A percentile compares a stretch with the other conserved stretches of the same genome.
phyloP scores from a whole-genome alignment of 2,888 invertebrate species.

The Heliconius charithonia region DNA sequence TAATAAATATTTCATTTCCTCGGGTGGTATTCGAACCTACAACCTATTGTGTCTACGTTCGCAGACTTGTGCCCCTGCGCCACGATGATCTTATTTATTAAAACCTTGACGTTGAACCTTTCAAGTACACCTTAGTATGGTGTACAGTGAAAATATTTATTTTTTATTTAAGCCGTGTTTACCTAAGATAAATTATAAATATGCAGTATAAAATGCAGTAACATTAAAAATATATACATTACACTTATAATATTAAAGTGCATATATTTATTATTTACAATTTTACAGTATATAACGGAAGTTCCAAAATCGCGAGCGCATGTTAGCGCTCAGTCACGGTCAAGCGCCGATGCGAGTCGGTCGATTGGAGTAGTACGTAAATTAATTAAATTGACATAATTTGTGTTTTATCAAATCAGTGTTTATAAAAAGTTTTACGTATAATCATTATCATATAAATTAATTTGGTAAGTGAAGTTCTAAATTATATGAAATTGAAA shows the following conservation, averaged over 20 bases:
- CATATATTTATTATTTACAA: neutral
- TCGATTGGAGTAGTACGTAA: constrained; percentile 16
- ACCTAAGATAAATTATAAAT: neutral
- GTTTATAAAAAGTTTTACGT: neutral
- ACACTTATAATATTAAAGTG: neutral
- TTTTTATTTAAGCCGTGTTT: neutral
- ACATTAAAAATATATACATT: neutral
- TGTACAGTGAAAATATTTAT: no score
- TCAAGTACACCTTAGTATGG: no score
- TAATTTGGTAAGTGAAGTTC: neutral
- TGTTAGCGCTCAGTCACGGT: constrained; percentile 54
- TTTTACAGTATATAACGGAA: constrained; percentile 23
- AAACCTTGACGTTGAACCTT: no score
- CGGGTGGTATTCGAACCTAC: no score
- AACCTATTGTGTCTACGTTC: no score
- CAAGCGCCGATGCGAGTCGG: constrained; percentile 47
- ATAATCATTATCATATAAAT: neutral
- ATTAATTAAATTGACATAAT: constrained; percentile 8
- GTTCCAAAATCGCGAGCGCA: constrained; percentile 40
- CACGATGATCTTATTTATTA: no score
- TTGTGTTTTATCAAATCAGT: neutral
- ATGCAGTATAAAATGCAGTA: neutral
- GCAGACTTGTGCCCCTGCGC: no score
- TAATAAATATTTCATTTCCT: no score
- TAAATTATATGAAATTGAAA: neutral